Evolutionary conservation across 2,888 invertebrate species (phyloP).

Genomic region (Prosopocoilus inquinatus): DNA sequence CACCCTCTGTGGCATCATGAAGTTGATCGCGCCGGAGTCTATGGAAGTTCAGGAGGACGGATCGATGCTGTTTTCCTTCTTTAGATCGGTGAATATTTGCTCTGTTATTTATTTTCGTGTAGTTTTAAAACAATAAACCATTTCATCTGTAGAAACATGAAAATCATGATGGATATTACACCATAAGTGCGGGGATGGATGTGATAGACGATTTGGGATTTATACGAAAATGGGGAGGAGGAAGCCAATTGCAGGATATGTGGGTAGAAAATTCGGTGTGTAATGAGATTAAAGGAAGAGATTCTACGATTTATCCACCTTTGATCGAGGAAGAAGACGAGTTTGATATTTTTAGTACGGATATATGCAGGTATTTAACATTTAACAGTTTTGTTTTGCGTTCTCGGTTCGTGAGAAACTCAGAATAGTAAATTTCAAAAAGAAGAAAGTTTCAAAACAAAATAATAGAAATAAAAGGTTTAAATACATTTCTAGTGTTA

Average conservation of each 20-base stretch:
- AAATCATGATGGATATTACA: slow-evolving; percentile 58
- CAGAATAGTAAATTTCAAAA: too few relatives aligned
- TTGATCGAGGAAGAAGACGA: slow-evolving; percentile 14
- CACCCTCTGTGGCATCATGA: not conserved
- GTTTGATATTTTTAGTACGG: slow-evolving; percentile 20
- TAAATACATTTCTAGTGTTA: too few relatives aligned
- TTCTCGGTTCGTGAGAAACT: too few relatives aligned
- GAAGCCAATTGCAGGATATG: slow-evolving; percentile 25
- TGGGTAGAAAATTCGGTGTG: slow-evolving; percentile 47
- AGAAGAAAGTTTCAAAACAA: too few relatives aligned
- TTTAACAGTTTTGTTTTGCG: too few relatives aligned
- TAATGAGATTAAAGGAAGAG: slow-evolving; percentile 23
- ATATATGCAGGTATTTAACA: slow-evolving; percentile 25
- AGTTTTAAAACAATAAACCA: not conserved
- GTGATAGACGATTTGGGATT: slow-evolving; percentile 53
- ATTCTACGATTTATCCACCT: slow-evolving; percentile 23
- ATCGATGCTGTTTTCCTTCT: slow-evolving; percentile 13
- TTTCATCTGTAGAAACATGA: slow-evolving; percentile 58
- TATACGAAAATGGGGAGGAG: slow-evolving; percentile 51
- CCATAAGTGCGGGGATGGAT: slow-evolving; percentile 57
- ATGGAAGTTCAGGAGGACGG: slow-evolving; percentile 6
- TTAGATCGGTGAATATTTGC: slow-evolving; percentile 11
- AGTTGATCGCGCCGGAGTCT: not conserved
- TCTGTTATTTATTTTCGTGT: not conserved
- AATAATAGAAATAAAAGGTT: too few relatives aligned